These are phyloP conservation scores for Drosophila silvestris DNA, from an alignment of 2,888 invertebrate genomes.

Conservation along the genomic window DNA sequence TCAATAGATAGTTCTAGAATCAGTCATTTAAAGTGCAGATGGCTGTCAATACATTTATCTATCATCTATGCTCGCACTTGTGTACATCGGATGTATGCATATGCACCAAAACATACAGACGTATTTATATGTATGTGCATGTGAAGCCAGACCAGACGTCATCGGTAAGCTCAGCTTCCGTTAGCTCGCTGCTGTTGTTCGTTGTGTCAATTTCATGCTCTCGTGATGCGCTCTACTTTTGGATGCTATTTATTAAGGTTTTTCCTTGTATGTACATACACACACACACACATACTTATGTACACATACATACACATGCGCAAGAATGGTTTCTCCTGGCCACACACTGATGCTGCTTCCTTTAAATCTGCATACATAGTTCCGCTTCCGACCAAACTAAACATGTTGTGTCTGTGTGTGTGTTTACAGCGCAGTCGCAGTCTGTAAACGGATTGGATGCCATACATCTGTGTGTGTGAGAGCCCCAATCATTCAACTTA, in stretches of 20 bases:
- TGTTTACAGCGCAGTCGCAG: constrained; percentile 67
- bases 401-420: constrained; percentile 30
- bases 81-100: constrained; percentile 1
- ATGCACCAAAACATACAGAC: constrained; percentile 3
- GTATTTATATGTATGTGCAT: constrained; percentile 16
- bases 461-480: constrained; percentile 19
- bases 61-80: background rate
- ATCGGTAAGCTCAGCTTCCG: constrained; percentile 65
- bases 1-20: constrained; percentile 11
- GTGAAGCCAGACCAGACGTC: constrained; percentile 52
- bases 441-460: constrained; percentile 32
- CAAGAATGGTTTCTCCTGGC: constrained; percentile 42
- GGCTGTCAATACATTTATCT: constrained; percentile 12
- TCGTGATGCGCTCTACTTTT: constrained; percentile 73
- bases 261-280: constrained; percentile 27
- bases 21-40: constrained; percentile 3
- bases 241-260: constrained; percentile 77
- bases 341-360: constrained; percentile 57
- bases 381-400: constrained; percentile 70
- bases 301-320: constrained; percentile 52
- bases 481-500: constrained; percentile 55
- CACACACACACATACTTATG: constrained; percentile 46
- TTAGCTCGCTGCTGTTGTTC: constrained; percentile 26
- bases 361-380: constrained; percentile 77
- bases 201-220: constrained; percentile 26